Evolutionary conservation across 2,113 vertebrate species (phyloP).

Genomic region (Stegastes partitus): DNA sequence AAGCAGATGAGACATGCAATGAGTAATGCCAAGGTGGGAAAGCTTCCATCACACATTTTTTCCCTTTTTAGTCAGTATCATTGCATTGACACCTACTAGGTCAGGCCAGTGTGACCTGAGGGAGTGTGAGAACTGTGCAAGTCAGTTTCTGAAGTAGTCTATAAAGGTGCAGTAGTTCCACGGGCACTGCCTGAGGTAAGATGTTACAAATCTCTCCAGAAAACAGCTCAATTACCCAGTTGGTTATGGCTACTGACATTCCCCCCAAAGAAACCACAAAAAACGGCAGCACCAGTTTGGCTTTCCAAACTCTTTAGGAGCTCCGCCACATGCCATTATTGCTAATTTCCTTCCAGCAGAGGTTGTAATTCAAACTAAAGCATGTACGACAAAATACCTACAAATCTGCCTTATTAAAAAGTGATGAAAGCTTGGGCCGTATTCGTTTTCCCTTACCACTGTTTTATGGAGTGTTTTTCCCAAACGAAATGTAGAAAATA

Average conservation of each 20-base stretch:
- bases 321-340: constrained; percentile 56
- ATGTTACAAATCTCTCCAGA: constrained; percentile 3
- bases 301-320: constrained; percentile 26
- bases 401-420: constrained; percentile 31
- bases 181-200: background rate
- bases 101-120: background rate
- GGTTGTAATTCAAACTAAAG: constrained; percentile 35
- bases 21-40: background rate
- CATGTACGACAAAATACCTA: background rate
- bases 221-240: constrained; percentile 22
- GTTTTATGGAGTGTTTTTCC: constrained; percentile 8
- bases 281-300: constrained; percentile 36
- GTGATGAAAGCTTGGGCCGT: constrained; percentile 32
- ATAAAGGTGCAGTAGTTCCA: background rate
- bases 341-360: constrained; percentile 18
- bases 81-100: background rate
- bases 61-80: background rate
- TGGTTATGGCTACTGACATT: constrained; percentile 18
- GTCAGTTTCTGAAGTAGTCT: background rate
- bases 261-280: constrained; percentile 34
- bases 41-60: background rate
- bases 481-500: constrained; percentile 16
- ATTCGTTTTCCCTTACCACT: constrained; percentile 1
- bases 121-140: background rate
- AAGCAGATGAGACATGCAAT: background rate